These are phyloP conservation scores for Falco novaeseelandiae DNA, from an alignment of 2,797 vertebrate species.

Conservation along the genomic window DNA sequence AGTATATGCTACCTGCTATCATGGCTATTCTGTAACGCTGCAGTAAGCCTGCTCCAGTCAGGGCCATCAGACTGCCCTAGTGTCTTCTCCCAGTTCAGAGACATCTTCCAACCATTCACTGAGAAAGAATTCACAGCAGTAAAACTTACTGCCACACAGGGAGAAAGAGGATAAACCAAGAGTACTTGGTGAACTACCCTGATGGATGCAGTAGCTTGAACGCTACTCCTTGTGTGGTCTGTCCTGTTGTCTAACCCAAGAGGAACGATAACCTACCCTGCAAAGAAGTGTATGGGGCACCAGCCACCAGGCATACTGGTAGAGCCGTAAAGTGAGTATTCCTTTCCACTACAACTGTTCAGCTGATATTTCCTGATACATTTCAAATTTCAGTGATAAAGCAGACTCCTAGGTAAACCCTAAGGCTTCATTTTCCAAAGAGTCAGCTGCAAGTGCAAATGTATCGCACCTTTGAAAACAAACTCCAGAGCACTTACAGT, in stretches of 20 bases:
- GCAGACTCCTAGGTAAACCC: background rate
- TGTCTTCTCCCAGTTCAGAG: background rate
- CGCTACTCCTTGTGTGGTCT: background rate
- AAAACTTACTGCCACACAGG: background rate
- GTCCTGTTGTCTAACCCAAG: background rate
- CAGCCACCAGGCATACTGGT: background rate
- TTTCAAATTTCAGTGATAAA: background rate
- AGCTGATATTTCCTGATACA: background rate
- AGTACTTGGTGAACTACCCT: no score
- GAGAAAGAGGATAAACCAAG: background rate
- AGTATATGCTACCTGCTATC: background rate
- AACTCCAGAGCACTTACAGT: background rate
- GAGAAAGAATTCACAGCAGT: background rate
- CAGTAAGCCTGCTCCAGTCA: background rate
- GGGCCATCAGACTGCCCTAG: no score
- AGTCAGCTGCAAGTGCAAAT: background rate
- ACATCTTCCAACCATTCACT: background rate
- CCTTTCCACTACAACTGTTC: background rate
- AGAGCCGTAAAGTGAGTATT: background rate
- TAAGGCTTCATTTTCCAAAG: background rate
- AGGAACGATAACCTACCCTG: background rate
- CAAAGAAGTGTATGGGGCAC: accelerated
- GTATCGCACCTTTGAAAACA: background rate
- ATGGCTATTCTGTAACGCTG: background rate
- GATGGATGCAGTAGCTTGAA: accelerated